Percentiles rank a stretch among this genome's conserved stretches.
Conservation (phyloP, 92 coral and sea anemone species). For the Anthopleura xanthogrammica region DNA sequence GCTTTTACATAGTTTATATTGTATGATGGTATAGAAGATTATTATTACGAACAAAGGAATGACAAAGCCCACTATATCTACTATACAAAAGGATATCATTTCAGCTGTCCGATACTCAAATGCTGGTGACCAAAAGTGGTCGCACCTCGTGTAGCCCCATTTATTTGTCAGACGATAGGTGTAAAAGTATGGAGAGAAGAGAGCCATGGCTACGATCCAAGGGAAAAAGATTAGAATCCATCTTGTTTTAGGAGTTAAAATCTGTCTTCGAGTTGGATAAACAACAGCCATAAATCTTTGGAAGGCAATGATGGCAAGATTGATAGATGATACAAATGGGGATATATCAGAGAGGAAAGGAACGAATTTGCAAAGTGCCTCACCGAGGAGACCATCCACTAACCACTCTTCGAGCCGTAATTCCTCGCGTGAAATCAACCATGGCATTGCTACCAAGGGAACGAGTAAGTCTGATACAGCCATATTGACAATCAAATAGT, state of each 20-base stretch:
- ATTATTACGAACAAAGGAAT: not conserved
- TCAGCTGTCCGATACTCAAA: too few relatives aligned
- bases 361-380: not conserved
- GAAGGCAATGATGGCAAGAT: not conserved
- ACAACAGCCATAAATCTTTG: not conserved
- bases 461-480: constrained; percentile 1
- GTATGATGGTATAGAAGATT: not conserved
- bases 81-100: not conserved
- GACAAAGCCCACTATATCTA: not conserved
- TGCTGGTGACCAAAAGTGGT: too few relatives aligned
- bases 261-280: not conserved
- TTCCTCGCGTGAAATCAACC: not conserved
- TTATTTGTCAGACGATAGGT: not conserved
- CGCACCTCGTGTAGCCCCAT: not conserved
- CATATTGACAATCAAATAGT: not conserved
- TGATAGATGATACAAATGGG: not conserved
- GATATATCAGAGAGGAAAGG: not conserved
- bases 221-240: not conserved
- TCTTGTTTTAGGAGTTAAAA: not conserved
- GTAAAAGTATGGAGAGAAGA: not conserved
- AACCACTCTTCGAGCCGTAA: not conserved
- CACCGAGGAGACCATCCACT: not conserved
- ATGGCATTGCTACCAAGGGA: not conserved
- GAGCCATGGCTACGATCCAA: not conserved
- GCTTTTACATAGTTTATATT: not conserved